Base-by-base conservation (phyloP, 2,888 invertebrate genomes). In the Hydraecia micacea region DNA sequence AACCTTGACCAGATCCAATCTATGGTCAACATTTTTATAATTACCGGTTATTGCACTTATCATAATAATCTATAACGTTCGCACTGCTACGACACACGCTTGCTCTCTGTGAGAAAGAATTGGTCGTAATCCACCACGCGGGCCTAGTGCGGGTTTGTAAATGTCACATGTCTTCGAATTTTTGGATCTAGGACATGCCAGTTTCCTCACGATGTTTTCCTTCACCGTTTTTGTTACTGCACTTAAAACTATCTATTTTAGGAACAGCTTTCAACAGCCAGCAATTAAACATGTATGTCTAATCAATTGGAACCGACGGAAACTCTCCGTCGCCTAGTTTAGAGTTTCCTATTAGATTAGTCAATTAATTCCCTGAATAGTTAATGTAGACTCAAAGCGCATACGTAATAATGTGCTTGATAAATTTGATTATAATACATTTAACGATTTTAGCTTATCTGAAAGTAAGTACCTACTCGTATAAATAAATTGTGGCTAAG, bases 231-330 rank as follows among this genome's bases (percentile, higher is more conserved):
- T 55, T 55, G 36, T 63, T 62, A 62, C 32, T 62, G 28, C 62
- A 28, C 8, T 32, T 62, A 62, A 32, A 63, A 63, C 21, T 36
- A 25, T 25, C 3, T 52, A 55, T 42, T 79, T n/a, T n/a, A 46
- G 3, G 25, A 66, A 70, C 39, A 4, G 6, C 52, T 60, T 68
- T 79, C 2, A 46, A 21, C 13, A 84, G 21, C 58, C n/a, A 55
- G 36, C 21, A 63, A 73, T 76, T 73, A 71, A 67, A 71, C 55
- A 72, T 71, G 68, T 55, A 75, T 62, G 77, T 75, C 71, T 85
- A 87, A 81, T 84, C 83, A 87, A 82, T 79, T 70, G 71, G 60
- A 60, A 68, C 81, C 88, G 88, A 90, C 89, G 88, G 89, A 83
- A 88, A 84, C 87, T 89, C 88, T 86, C 84, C 84, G 79, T 88